These are phyloP conservation scores for Scaptomyza graminum DNA, from an alignment of 1,140 invertebrate genomes.

Conservation along the genomic window DNA sequence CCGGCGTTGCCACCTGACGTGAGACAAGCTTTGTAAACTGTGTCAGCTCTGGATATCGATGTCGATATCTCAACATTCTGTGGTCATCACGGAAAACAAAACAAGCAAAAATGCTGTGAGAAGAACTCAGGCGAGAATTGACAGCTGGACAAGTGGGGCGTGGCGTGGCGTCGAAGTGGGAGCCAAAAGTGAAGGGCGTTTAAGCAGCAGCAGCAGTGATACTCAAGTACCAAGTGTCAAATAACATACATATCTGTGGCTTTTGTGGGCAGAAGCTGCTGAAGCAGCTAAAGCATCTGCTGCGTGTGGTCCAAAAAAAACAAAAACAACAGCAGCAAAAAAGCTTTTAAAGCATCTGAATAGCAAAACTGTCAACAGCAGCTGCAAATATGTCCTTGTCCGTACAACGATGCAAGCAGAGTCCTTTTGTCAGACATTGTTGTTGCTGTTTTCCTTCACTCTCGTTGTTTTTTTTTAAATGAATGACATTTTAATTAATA, in stretches of 20 bases:
- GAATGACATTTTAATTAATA: constrained; percentile 83
- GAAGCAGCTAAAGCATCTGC: constrained; percentile 37
- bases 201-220: constrained; percentile 33
- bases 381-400: constrained; percentile 40
- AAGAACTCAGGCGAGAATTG: constrained; percentile 51
- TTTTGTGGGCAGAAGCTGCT: constrained; percentile 51
- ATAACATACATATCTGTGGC: constrained; percentile 79
- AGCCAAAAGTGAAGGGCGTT: constrained; percentile 70
- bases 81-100: constrained; percentile 38
- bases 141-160: constrained; percentile 54
- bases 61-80: constrained; percentile 57
- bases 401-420: constrained; percentile 2
- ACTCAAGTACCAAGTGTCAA: constrained; percentile 64
- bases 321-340: constrained; percentile 31
- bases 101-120: constrained; percentile 37
- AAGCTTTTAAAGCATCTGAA: constrained; percentile 30
- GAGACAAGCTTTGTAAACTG: constrained; percentile 30
- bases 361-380: constrained; percentile 69
- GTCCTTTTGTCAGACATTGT: constrained; percentile 57
- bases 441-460: constrained; percentile 16
- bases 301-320: constrained; percentile 64
- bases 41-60: constrained; percentile 45
- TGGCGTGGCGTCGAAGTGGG: constrained; percentile 22
- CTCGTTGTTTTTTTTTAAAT: constrained; percentile 44
- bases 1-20: constrained; percentile 46